These are phyloP conservation scores for Microchirus variegatus DNA, from an alignment of 2,797 vertebrate genomes.

Conservation along the genomic window DNA sequence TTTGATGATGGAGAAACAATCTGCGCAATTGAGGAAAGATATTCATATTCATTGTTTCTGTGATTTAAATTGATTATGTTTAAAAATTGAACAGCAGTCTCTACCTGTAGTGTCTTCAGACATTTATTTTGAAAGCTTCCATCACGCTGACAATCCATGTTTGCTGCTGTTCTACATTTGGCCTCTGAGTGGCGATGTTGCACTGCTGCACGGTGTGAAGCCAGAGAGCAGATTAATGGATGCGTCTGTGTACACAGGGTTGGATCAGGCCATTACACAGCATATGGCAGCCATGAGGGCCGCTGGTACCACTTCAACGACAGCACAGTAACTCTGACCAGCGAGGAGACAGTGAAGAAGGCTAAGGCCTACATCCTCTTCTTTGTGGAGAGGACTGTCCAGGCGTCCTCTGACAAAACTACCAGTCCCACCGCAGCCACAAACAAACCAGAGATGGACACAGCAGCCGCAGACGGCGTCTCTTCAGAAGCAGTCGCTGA, in stretches of 20 bases:
- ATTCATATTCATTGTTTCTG: background rate
- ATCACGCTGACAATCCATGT: too few species aligned
- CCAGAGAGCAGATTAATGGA: slow-evolving; percentile 35
- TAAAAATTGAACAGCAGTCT: background rate
- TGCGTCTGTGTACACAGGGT: slow-evolving; percentile 81
- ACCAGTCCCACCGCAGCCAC: slow-evolving; percentile 22
- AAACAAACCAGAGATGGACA: slow-evolving; percentile 11
- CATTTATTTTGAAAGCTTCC: slow-evolving; percentile 18
- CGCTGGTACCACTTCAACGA: slow-evolving; percentile 99
- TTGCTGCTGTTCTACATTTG: slow-evolving; percentile 15
- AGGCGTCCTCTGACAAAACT: slow-evolving; percentile 68
- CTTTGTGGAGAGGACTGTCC: slow-evolving; percentile 89
- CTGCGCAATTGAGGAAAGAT: too few species aligned
- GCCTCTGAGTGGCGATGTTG: slow-evolving; percentile 63
- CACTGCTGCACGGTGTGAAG: background rate
- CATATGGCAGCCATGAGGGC: slow-evolving; percentile 91
- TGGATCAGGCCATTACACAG: slow-evolving; percentile 97
- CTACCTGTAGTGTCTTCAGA: slow-evolving; percentile 2
- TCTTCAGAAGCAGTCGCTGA: slow-evolving; percentile 29
- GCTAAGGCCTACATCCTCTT: slow-evolving; percentile 99
- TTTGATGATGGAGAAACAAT: too few species aligned
- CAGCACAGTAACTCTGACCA: slow-evolving; percentile 94
- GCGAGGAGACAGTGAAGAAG: slow-evolving; percentile 92
- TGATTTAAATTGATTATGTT: background rate
- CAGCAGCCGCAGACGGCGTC: slow-evolving; percentile 9